phyloP scores from a whole-genome alignment of 2,797 vertebrate genomes.

The Micromesistius poutassou region DNA sequence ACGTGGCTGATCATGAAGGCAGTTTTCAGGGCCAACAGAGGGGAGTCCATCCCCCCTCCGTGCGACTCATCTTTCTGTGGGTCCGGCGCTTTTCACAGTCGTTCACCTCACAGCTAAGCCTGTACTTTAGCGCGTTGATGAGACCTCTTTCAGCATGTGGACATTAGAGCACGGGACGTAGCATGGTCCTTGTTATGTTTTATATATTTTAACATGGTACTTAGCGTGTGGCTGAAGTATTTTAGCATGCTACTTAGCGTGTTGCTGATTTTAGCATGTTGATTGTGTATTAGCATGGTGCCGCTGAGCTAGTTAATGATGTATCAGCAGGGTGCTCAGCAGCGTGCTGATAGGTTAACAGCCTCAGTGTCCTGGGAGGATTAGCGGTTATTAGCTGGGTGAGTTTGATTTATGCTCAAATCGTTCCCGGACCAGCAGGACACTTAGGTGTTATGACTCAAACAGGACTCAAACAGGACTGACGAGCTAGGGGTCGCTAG shows the following conservation, averaged over 20 bases:
- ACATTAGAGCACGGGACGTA: too few relatives aligned
- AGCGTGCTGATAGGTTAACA: too few relatives aligned
- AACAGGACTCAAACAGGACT: constrained; percentile 1
- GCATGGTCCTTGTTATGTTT: too few relatives aligned
- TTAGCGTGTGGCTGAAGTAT: background rate
- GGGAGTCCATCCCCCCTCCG: background rate
- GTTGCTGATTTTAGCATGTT: too few relatives aligned
- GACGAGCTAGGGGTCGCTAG: background rate
- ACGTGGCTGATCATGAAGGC: background rate
- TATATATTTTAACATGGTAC: background rate
- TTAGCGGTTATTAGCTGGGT: background rate
- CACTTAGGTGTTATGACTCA: too few relatives aligned
- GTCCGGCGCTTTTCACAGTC: background rate
- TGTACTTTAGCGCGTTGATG: too few relatives aligned
- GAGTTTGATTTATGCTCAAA: background rate
- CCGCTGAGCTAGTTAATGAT: background rate
- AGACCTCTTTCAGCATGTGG: too few relatives aligned
- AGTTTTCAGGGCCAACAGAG: background rate
- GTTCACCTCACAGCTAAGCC: too few relatives aligned
- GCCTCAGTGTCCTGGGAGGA: too few relatives aligned
- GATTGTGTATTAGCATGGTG: too few relatives aligned
- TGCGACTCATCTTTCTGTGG: background rate
- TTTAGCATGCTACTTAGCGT: background rate
- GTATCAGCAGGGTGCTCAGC: background rate
- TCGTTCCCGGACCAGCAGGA: background rate